These are phyloP conservation scores for Pleuronectes platessa DNA, from an alignment of 2,113 vertebrate species.

Conservation along the genomic window DNA sequence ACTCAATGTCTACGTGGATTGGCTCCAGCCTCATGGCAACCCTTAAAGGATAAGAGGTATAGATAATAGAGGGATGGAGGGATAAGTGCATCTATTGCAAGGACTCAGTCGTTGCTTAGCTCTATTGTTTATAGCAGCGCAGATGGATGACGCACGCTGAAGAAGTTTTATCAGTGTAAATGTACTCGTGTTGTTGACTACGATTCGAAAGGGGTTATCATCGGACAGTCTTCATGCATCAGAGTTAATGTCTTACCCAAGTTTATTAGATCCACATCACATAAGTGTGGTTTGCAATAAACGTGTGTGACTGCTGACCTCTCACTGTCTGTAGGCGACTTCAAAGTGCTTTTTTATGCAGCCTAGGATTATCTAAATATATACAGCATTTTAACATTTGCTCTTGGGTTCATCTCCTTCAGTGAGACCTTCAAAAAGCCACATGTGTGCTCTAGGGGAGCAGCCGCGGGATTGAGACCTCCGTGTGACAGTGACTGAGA, in stretches of 20 bases:
- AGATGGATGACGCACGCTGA: background rate
- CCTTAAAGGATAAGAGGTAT: background rate
- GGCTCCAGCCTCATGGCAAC: background rate
- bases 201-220: background rate
- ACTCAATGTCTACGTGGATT: too few relatives aligned
- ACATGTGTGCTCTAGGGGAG: constrained; percentile 15
- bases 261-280: background rate
- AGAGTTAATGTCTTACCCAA: background rate
- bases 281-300: background rate
- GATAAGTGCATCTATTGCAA: too few relatives aligned
- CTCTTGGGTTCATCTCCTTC: constrained; percentile 28
- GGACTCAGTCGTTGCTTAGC: background rate
- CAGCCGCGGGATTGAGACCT: constrained; percentile 30
- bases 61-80: too few relatives aligned
- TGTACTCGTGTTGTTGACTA: background rate
- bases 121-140: background rate
- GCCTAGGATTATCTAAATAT: background rate
- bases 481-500: constrained; percentile 69
- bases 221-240: background rate
- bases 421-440: constrained; percentile 46
- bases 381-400: background rate
- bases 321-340: background rate
- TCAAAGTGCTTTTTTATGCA: background rate
- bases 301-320: background rate
- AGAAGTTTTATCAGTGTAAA: background rate